Conservation (phyloP, 2,888 invertebrate genomes). For the Eremobia ochroleuca region DNA sequence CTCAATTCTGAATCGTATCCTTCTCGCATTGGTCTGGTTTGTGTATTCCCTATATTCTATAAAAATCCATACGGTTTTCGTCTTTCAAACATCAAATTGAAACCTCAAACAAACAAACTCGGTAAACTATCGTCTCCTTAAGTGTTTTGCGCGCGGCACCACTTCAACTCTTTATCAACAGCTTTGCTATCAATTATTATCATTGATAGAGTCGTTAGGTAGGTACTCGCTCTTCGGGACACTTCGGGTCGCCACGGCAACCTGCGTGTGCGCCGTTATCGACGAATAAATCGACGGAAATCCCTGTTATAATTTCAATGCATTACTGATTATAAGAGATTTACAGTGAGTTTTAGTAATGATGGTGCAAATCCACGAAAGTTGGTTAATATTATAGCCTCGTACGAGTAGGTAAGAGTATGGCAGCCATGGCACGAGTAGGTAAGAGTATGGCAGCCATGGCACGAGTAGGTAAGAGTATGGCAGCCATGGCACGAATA, state of each 20-base stretch:
- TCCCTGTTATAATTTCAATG: slow-evolving; percentile 35
- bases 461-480: no score
- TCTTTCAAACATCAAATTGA: neutral
- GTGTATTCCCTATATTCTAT: neutral
- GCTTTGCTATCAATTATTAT: slow-evolving; percentile 79
- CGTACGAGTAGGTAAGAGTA: no score
- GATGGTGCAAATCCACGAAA: neutral
- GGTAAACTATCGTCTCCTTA: slow-evolving; percentile 69
- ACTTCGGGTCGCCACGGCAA: slow-evolving; percentile 44
- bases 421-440: no score
- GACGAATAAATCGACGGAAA: slow-evolving; percentile 54
- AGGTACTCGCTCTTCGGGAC: slow-evolving; percentile 17
- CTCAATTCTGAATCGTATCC: neutral
- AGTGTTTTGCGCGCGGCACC: slow-evolving; percentile 79
- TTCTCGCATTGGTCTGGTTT: neutral
- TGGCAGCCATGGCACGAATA: no score
- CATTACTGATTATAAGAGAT: slow-evolving; percentile 10
- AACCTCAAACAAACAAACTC: slow-evolving; percentile 1
- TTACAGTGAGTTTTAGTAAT: slow-evolving; percentile 7
- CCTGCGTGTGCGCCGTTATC: slow-evolving; percentile 59
- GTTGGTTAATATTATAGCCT: no score
- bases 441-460: no score
- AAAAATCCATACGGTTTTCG: neutral
- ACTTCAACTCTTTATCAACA: slow-evolving; percentile 72
- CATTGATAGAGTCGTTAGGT: slow-evolving; percentile 66